These are phyloP conservation scores for Cataglyphis altisquamis DNA, from an alignment of 2,888 invertebrate species.

Conservation along the genomic window DNA sequence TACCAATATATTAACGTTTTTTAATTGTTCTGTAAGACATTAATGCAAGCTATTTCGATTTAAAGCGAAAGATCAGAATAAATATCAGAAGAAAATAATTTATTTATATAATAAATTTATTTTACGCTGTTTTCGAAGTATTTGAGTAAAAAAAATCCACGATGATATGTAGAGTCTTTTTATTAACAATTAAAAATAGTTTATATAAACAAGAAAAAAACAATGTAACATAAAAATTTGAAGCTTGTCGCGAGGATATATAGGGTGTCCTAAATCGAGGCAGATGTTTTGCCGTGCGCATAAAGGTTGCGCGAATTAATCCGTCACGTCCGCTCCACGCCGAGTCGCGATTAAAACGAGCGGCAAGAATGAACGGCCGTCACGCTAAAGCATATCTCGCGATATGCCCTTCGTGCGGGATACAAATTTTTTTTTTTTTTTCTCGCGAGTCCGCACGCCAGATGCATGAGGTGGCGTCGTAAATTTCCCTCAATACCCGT, in stretches of 20 bases:
- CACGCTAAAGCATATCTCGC: conserved; percentile 45
- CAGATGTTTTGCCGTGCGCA: not conserved
- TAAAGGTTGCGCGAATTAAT: conserved; percentile 47
- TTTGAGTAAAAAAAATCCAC: not conserved
- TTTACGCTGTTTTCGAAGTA: not conserved
- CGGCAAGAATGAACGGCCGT: conserved; percentile 35
- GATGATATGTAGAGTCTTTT: not conserved
- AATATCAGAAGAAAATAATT: not conserved
- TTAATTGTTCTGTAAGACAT: not conserved
- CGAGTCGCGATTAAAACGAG: conserved; percentile 46
- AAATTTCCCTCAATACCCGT: not conserved
- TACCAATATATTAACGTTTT: not conserved
- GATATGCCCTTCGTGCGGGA: conserved; percentile 26
- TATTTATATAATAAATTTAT: too few species aligned
- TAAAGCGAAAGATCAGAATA: not conserved
- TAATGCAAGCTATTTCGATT: not conserved
- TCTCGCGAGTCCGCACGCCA: not conserved
- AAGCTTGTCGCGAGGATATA: not conserved
- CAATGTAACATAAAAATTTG: not conserved
- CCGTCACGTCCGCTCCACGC: conserved; percentile 37
- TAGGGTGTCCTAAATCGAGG: not conserved
- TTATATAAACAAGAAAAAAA: not conserved
- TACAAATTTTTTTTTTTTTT: conserved; percentile 22
- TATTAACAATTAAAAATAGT: not conserved
- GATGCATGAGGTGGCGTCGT: conserved; percentile 1